Evolutionary conservation across 2,888 invertebrate genomes (phyloP).

Genomic region (Phalangium opilio): DNA sequence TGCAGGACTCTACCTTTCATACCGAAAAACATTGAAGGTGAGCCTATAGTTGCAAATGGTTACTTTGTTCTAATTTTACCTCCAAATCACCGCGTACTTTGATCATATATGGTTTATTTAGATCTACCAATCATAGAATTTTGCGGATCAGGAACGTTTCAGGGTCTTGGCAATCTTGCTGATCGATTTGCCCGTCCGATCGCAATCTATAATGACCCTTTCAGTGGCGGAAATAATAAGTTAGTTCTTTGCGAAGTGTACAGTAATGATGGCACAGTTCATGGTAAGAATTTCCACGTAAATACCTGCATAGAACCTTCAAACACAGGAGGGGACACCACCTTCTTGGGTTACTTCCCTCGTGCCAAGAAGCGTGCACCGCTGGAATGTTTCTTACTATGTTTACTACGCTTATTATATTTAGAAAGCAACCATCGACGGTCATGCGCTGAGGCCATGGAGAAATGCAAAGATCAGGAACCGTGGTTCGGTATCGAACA

Average conservation of each 20-base stretch:
- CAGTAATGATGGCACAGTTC: constrained; percentile 52
- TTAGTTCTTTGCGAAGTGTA: constrained; percentile 40
- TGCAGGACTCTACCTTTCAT: constrained; percentile 70
- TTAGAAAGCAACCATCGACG: constrained; percentile 35
- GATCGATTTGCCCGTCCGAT: constrained; percentile 38
- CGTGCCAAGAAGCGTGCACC: too few relatives aligned
- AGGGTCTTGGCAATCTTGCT: constrained; percentile 71
- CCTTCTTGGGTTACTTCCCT: too few relatives aligned
- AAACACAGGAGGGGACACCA: too few relatives aligned
- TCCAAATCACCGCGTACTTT: too few relatives aligned
- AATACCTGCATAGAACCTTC: too few relatives aligned
- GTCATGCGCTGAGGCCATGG: constrained; percentile 34
- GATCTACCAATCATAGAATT: constrained; percentile 81
- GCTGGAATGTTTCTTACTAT: too few relatives aligned
- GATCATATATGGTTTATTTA: too few relatives aligned
- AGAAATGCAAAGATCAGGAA: constrained; percentile 28
- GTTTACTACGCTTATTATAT: too few relatives aligned
- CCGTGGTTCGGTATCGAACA: constrained; percentile 42
- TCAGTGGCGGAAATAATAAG: constrained; percentile 33
- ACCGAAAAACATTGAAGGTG: constrained; percentile 45
- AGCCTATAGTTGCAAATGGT: too few relatives aligned
- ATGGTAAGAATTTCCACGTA: too few relatives aligned
- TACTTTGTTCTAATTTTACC: too few relatives aligned
- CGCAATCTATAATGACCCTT: constrained; percentile 37
- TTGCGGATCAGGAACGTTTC: constrained; percentile 83